Conservation (phyloP, 2,888 invertebrate genomes). For the Uloborus plumipes region DNA sequence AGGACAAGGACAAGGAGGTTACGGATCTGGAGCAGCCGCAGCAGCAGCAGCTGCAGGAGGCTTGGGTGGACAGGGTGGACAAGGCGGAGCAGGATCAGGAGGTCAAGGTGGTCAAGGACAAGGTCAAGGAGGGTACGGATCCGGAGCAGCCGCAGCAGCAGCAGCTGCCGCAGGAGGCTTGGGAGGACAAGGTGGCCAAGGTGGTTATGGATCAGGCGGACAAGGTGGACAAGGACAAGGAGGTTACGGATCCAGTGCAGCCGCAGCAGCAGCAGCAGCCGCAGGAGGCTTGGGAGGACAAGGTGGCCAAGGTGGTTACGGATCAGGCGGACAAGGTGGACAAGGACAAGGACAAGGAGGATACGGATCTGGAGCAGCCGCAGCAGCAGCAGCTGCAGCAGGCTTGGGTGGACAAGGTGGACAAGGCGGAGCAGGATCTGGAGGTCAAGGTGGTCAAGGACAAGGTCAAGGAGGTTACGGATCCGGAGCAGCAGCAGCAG, state of each 20-base stretch:
- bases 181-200: slow-evolving; percentile 3
- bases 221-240: slow-evolving; percentile 2
- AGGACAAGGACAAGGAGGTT: not conserved
- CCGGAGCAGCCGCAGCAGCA: slow-evolving; percentile 12
- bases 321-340: not conserved
- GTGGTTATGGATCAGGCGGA: not conserved
- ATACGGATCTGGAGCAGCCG: slow-evolving; percentile 4
- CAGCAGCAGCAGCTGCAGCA: slow-evolving; percentile 22
- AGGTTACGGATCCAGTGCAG: not conserved
- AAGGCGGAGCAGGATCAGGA: not conserved
- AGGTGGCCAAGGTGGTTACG: not conserved
- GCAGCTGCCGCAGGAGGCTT: slow-evolving; percentile 2
- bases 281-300: not conserved
- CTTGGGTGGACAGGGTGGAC: not conserved
- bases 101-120: not conserved
- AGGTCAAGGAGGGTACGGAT: not conserved
- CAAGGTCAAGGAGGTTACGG: not conserved
- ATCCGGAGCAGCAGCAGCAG: not conserved
- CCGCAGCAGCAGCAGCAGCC: not conserved
- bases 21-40: not conserved
- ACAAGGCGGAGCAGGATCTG: not conserved
- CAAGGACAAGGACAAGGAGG: not conserved
- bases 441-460: not conserved
- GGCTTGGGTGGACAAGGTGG: not conserved
- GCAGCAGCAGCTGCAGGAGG: slow-evolving; percentile 7